Evolutionary conservation across 2,797 vertebrate species (phyloP), one percentile per base, ranked within the genome.

Genomic region (Syngnathus rostellatus): DNA sequence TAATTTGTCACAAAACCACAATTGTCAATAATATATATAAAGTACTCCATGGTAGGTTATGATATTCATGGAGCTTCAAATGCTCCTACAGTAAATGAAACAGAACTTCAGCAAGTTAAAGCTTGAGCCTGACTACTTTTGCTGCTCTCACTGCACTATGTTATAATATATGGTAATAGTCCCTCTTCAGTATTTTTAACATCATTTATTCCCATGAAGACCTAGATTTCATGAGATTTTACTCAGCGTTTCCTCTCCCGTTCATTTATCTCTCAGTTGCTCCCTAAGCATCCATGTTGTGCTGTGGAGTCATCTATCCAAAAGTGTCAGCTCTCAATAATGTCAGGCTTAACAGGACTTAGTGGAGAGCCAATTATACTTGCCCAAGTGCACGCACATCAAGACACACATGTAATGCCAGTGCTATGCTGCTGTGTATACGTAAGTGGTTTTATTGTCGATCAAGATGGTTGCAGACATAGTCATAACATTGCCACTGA

Each of bases 381-480:
- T 40, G 65, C 57, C 68, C 16, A 65, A 63, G 62, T 19, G 68
- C 63, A 43, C 43, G 60, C 59, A 39, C 31, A 60, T 45, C n/a
- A 12, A 65, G 62, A n/a, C 46, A 14, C 31, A 21, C 45, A 38
- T 51, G 17, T 2, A 16, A 51, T 46, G 46, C 54, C 53, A 73
- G 38, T 66, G 19, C 62, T 64, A 37, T 25, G 46, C 54, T 54
- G 55, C 68, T 72, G 61, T 67, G 65, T 68, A 74, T 75, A 72
- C 73, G 39, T 71, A 71, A 81, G 72, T 76, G 72, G 39, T 70
- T 80, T 77, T 38, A 57, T 64, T 70, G 75, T 65, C 70, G 65
- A 77, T 81, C 50, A 62, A 76, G 74, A 75, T 58, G 66, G 71
- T 68, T 71, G 68, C 64, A 76, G 54, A 69, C 66, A 72, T 66